These are phyloP conservation scores for Phyllotreta striolata DNA, from an alignment of 2,888 invertebrate species.

Conservation along the genomic window DNA sequence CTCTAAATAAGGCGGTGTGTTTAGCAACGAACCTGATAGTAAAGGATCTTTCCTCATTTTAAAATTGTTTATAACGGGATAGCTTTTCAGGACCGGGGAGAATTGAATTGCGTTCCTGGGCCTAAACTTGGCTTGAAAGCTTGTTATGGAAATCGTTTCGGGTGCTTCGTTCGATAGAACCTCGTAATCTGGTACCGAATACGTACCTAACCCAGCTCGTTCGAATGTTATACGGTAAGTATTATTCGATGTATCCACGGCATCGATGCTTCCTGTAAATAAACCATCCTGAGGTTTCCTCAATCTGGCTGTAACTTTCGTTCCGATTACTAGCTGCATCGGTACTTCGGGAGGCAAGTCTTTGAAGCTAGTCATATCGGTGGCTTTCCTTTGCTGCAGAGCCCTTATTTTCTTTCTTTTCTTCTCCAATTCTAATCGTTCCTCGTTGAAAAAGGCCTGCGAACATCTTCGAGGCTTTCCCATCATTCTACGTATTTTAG, in stretches of 20 bases:
- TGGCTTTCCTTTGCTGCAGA: conserved; percentile 89
- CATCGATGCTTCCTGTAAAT: conserved; percentile 89
- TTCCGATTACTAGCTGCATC: conserved; percentile 92
- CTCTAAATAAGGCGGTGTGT: conserved; percentile 49
- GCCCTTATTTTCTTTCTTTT: conserved; percentile 91
- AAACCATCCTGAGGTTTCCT: conserved; percentile 94
- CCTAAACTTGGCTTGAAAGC: conserved; percentile 82
- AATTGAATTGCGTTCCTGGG: conserved; percentile 65
- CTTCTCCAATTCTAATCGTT: conserved; percentile 86
- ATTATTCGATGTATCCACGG: conserved; percentile 92
- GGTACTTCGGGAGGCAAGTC: conserved; percentile 96
- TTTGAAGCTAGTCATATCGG: conserved; percentile 76
- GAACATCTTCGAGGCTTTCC: conserved; percentile 96
- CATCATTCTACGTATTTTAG: conserved; percentile 93
- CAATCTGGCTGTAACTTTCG: conserved; percentile 90
- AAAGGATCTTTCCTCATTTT: conserved; percentile 74
- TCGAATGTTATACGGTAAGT: conserved; percentile 96
- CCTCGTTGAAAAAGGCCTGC: conserved; percentile 94
- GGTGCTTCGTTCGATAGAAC: conserved; percentile 92
- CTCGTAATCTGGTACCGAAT: conserved; percentile 96
- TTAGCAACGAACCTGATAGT: conserved; percentile 65
- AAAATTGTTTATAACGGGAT: conserved; percentile 55
- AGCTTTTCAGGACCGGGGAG: conserved; percentile 62
- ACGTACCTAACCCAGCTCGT: conserved; percentile 88
- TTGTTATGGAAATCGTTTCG: conserved; percentile 87